phyloP scores from a whole-genome alignment of 2,113 vertebrate genomes.

The Synchiropus splendidus region DNA sequence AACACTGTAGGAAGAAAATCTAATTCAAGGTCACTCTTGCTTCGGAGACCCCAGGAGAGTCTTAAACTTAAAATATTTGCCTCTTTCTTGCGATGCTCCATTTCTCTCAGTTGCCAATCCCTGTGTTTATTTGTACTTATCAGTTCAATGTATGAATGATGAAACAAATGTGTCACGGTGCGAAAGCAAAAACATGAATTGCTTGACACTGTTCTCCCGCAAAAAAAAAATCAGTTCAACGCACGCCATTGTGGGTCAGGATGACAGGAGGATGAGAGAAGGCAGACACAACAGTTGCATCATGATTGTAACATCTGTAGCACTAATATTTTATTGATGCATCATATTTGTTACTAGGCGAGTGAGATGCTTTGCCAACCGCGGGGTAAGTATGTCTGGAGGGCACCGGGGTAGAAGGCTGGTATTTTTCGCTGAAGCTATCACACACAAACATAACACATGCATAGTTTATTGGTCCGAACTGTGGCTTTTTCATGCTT shows the following conservation, averaged over 20 bases:
- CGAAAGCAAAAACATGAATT: background rate
- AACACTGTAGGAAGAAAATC: too few relatives aligned
- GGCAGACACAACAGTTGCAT: slow-evolving; percentile 64
- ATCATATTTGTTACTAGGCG: slow-evolving; percentile 44
- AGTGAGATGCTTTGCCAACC: slow-evolving; percentile 34
- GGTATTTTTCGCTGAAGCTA: too few relatives aligned
- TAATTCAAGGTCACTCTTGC: too few relatives aligned
- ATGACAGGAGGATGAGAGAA: slow-evolving; percentile 58
- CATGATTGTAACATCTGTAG: slow-evolving; percentile 56
- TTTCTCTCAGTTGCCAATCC: background rate
- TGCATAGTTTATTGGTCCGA: too few relatives aligned
- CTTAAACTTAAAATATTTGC: background rate
- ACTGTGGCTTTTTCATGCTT: too few relatives aligned
- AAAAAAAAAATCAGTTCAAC: background rate
- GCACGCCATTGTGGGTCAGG: slow-evolving; percentile 10
- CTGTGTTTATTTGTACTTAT: slow-evolving; percentile 31
- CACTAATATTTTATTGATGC: slow-evolving; percentile 58
- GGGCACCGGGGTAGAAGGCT: slow-evolving; percentile 5
- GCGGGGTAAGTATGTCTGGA: slow-evolving; percentile 24
- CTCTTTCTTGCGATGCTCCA: background rate
- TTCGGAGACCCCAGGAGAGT: too few relatives aligned
- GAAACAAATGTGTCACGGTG: background rate
- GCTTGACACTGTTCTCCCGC: background rate
- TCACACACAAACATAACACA: too few relatives aligned
- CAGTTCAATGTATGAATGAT: slow-evolving; percentile 3